Evolutionary conservation across 2,888 invertebrate species (phyloP), one percentile per base, ranked within the genome.

Genomic region (Tolmerus cingulatus): DNA sequence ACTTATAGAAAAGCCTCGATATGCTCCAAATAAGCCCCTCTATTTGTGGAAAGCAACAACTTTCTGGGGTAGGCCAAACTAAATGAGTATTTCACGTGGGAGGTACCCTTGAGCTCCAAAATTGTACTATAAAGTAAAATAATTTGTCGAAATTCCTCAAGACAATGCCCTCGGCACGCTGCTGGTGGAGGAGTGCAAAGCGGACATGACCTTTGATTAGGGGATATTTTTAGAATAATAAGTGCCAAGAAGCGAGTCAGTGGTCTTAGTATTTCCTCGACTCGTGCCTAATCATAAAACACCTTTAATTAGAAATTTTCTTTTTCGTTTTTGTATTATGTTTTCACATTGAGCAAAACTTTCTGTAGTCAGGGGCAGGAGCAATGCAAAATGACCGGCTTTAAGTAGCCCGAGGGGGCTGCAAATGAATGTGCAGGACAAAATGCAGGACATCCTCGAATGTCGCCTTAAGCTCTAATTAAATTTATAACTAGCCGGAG

Each of bases 111-210:
- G 66, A 84, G 66, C 27, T 12, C 66, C 27, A 9, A 66, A 66
- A 23, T 27, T 51, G 51, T 51, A 51, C 66, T 23, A 23, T 66
- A 51, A 16, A 86, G 81, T 81, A 87, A 88, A 40, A 87, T 86
- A 55, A 88, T 84, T 87, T 88, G 84, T 87, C 82, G 87, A 87
- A 87, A 74, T 86, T 87, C 82, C 34, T 40, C 66, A 84, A 84
- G 84, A 37, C 84, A 84, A 84, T 84, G 84, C 37, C 84, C 66
- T 84, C 43, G 43, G 43, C 14, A 16, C 43, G 16, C 14, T 40
- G 27, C 74, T 37, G 76, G 27, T 9, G 3, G 43, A 12, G 79
- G 43, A 27, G 12, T 5, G 27, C 23, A 19, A 51, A 51, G n/a
- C 34, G 37, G 40, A 66, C 27, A 27, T 66, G 57, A 40, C 84